A percentile compares a stretch with the other conserved stretches of the same genome.
Evolutionary conservation across 2,113 vertebrate species (phyloP).

Genomic region (human): GRCh38 chr13:55745501-55746000

Average conservation of each 20-base stretch:
- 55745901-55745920: neutral
- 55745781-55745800: neutral
- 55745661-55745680: too few relatives aligned
- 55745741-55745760: neutral
- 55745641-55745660: too few relatives aligned
- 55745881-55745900: neutral
- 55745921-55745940: neutral
- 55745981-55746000: neutral
- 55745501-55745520: too few relatives aligned
- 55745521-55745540: too few relatives aligned
- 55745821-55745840: neutral
- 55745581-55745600: too few relatives aligned
- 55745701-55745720: neutral
- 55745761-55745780: neutral
- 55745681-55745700: too few relatives aligned
- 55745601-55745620: too few relatives aligned
- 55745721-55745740: neutral
- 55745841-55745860: neutral
- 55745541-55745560: too few relatives aligned
- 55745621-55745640: too few relatives aligned
- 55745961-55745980: neutral
- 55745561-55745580: too few relatives aligned
- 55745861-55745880: neutral
- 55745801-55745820: neutral
- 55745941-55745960: neutral